These are phyloP conservation scores for Xenopus laevis DNA, from an alignment of 2,113 vertebrate species.

Conservation along the genomic window DNA sequence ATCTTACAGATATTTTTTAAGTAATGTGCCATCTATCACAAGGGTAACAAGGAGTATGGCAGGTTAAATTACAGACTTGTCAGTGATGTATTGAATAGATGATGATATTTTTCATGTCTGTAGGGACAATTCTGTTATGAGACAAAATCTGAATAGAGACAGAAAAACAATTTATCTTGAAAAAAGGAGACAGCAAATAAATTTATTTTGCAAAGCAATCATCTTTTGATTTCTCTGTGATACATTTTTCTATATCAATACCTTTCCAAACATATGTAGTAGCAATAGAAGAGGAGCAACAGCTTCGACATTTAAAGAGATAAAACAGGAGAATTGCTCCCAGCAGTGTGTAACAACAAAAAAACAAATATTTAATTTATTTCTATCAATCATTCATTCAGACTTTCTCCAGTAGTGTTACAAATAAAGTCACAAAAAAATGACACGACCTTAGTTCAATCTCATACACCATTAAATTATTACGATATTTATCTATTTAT, in stretches of 20 bases:
- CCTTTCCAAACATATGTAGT: conserved; percentile 14
- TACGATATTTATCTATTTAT: no score
- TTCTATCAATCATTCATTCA: neutral
- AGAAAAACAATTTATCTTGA: conserved; percentile 42
- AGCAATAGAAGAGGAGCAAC: neutral
- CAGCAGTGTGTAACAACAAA: neutral
- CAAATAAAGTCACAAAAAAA: no score
- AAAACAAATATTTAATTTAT: neutral
- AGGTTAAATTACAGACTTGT: conserved; percentile 43
- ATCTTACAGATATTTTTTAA: conserved; percentile 25
- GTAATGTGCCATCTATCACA: conserved; percentile 38
- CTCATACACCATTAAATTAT: no score
- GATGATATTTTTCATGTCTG: conserved; percentile 44
- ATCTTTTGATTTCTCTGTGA: conserved; percentile 20
- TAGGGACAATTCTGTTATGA: conserved; percentile 39
- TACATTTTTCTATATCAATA: conserved; percentile 21
- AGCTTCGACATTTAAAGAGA: conserved; percentile 9
- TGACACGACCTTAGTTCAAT: no score
- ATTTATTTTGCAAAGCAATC: conserved; percentile 42
- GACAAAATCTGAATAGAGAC: conserved; percentile 43
- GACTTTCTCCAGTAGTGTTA: no score
- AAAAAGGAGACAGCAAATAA: conserved; percentile 37
- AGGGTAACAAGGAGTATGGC: conserved; percentile 39
- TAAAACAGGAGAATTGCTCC: neutral
- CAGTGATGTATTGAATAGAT: conserved; percentile 44